Conservation (phyloP, 1,140 invertebrate genomes). For the Leptopilina boulardi region DNA sequence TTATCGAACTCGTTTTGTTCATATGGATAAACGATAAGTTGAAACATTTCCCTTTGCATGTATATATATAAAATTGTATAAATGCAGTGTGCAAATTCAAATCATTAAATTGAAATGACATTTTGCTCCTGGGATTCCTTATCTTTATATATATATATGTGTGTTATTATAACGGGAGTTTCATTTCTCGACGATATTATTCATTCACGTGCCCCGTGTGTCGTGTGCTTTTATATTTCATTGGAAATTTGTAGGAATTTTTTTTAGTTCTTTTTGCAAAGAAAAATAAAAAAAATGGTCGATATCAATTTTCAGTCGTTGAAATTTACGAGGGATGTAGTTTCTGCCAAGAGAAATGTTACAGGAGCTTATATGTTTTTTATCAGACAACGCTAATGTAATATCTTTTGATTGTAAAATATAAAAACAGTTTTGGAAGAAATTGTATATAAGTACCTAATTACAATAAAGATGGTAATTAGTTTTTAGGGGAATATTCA, state of each 20-base stretch:
- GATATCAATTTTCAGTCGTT: not conserved
- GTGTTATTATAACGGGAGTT: slow-evolving; percentile 13
- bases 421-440: too few relatives aligned
- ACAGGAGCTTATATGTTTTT: too few relatives aligned
- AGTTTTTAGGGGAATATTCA: too few relatives aligned
- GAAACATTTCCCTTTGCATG: slow-evolving; percentile 1
- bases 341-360: too few relatives aligned
- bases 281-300: not conserved
- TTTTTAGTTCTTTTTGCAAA: too few relatives aligned
- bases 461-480: too few relatives aligned
- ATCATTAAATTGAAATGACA: slow-evolving; percentile 18
- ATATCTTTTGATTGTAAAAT: too few relatives aligned
- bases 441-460: too few relatives aligned
- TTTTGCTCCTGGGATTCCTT: not conserved
- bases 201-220: not conserved
- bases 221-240: slow-evolving; percentile 7
- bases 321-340: not conserved
- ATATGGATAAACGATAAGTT: not conserved
- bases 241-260: slow-evolving; percentile 2
- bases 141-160: too few relatives aligned
- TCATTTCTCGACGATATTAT: not conserved
- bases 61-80: not conserved
- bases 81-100: not conserved
- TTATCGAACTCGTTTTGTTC: not conserved
- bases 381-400: too few relatives aligned